These are phyloP conservation scores for Oostethus manadensis DNA, from an alignment of 2,113 vertebrate genomes.

Conservation along the genomic window DNA sequence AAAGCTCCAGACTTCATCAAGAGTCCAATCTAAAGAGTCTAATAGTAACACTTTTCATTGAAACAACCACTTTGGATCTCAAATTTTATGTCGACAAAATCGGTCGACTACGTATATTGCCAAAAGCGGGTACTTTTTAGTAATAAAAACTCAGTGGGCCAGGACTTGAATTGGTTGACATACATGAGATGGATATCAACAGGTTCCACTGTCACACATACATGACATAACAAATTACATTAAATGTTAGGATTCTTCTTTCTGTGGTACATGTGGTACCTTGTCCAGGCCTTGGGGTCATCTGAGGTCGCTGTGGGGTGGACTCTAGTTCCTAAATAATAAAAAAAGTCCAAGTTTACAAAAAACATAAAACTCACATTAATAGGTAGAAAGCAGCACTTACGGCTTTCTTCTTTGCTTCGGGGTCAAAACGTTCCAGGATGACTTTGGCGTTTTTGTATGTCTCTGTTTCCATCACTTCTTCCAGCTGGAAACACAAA, in stretches of 20 bases:
- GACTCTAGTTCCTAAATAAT: conserved; percentile 78
- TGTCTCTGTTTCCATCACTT: conserved; percentile 97
- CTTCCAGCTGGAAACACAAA: conserved; percentile 80
- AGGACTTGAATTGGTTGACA: background rate
- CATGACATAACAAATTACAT: too few species aligned
- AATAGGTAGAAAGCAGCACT: conserved; percentile 21
- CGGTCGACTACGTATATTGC: too few species aligned
- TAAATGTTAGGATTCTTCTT: background rate
- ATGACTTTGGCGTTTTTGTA: conserved; percentile 97
- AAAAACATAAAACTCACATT: background rate
- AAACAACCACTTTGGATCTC: too few species aligned
- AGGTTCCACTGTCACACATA: too few species aligned
- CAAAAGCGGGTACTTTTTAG: background rate
- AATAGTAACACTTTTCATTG: too few species aligned
- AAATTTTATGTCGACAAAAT: too few species aligned
- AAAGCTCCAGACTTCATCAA: too few species aligned
- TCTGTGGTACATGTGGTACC: conserved; percentile 58
- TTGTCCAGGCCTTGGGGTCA: conserved; percentile 86
- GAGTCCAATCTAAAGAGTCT: too few species aligned
- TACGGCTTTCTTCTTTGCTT: conserved; percentile 85
- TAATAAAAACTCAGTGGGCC: too few species aligned
- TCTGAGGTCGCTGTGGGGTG: conserved; percentile 76
- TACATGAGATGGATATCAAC: background rate
- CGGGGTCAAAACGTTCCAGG: conserved; percentile 93
- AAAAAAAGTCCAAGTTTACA: background rate